Conservation (phyloP, 2,113 vertebrate genomes). For the Craseonycteris thonglongyai region DNA sequence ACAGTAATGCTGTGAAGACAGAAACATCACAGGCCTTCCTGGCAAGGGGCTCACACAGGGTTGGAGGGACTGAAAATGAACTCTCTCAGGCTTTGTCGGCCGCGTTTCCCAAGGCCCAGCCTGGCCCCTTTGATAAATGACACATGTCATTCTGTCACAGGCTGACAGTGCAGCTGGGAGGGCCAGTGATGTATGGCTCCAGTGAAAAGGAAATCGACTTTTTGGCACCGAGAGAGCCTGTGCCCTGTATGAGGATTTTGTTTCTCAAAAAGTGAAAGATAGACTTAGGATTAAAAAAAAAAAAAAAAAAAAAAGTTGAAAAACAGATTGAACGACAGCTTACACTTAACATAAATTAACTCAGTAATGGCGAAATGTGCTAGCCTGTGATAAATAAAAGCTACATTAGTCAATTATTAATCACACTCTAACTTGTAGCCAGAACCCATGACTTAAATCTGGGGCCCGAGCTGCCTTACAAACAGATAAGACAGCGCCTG, state of each 20-base stretch:
- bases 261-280: slow-evolving; percentile 88
- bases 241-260: slow-evolving; percentile 92
- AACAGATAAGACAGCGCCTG: slow-evolving; percentile 87
- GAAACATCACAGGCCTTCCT: slow-evolving; percentile 93
- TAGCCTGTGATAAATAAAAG: slow-evolving; percentile 89
- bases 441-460: slow-evolving; percentile 87
- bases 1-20: slow-evolving; percentile 89
- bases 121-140: slow-evolving; percentile 99
- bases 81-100: slow-evolving; percentile 99
- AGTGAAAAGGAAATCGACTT: slow-evolving; percentile 99
- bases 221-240: slow-evolving; percentile 94
- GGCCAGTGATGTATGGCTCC: slow-evolving; percentile 96
- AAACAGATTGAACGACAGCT: slow-evolving; percentile 87
- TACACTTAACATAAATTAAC: slow-evolving; percentile 89
- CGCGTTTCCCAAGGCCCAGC: slow-evolving; percentile 97
- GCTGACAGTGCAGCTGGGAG: slow-evolving; percentile 99
- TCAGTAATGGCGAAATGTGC: slow-evolving; percentile 86
- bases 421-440: slow-evolving; percentile 89
- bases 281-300: slow-evolving; percentile 76
- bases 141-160: slow-evolving; percentile 99
- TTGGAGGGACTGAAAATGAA: slow-evolving; percentile 96
- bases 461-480: slow-evolving; percentile 85
- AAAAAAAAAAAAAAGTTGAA: slow-evolving; percentile 74
- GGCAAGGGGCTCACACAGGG: slow-evolving; percentile 90
- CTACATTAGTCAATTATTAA: slow-evolving; percentile 91